Percentiles rank a stretch among this genome's conserved stretches.
phyloP scores from a whole-genome alignment of 2,113 vertebrate species.

The Semnornis frantzii region DNA sequence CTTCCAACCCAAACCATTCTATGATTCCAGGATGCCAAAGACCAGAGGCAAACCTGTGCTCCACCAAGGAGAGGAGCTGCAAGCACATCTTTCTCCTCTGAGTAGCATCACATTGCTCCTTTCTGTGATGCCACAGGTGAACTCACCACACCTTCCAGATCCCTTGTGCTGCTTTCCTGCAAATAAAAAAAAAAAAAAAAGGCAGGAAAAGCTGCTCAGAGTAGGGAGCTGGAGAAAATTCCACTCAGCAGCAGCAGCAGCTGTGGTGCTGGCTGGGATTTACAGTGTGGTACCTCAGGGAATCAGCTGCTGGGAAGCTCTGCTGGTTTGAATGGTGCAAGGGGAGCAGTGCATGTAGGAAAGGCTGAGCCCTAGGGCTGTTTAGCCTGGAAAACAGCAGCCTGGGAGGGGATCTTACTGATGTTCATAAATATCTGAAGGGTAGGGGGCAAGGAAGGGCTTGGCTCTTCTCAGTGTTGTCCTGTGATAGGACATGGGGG shows the following conservation, averaged over 20 bases:
- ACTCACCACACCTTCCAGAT: background rate
- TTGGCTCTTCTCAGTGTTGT: no score
- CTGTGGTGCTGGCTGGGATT: background rate
- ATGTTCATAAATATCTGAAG: no score
- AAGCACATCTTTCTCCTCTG: background rate
- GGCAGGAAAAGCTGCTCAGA: background rate
- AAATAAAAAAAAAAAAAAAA: background rate
- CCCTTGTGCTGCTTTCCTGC: accelerated
- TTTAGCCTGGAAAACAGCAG: no score
- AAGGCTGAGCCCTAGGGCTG: no score
- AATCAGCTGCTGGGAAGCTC: background rate
- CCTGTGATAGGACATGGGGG: no score
- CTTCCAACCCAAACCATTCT: no score
- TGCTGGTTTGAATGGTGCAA: accelerated
- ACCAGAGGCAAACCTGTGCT: background rate
- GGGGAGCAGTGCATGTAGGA: background rate
- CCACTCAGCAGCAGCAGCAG: background rate
- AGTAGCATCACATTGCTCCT: accelerated
- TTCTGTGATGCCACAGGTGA: background rate
- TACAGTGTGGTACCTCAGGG: accelerated
- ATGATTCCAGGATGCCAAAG: background rate
- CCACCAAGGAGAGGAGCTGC: no score
- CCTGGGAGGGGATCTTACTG: no score
- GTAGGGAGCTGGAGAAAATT: background rate
- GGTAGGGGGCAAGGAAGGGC: no score